Evolutionary conservation across 2,113 vertebrate genomes (phyloP).

Genomic region (Gallinago undulata): DNA sequence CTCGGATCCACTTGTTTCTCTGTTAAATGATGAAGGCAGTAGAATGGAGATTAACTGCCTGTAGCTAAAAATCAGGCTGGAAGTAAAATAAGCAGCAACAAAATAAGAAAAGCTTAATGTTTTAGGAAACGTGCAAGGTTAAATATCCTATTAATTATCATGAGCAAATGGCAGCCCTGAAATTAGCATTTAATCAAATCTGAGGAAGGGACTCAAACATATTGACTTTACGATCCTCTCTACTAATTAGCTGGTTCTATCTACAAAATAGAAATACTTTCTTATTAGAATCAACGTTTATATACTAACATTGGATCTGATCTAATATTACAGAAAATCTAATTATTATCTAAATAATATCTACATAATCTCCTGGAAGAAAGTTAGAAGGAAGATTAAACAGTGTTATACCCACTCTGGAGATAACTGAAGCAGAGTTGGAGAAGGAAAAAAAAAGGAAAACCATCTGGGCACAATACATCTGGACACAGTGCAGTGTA

Average conservation of each 20-base stretch:
- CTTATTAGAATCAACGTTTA: constrained; percentile 3
- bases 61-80: not conserved
- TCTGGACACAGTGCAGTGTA: not conserved
- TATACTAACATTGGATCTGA: not conserved
- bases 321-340: constrained; percentile 8
- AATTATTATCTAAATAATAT: constrained; percentile 18
- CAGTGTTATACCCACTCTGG: not conserved
- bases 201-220: not conserved
- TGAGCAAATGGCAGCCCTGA: not conserved
- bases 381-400: not conserved
- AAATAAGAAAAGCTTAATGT: not conserved
- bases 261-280: constrained; percentile 3
- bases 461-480: not conserved
- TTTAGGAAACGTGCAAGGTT: not conserved
- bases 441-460: not conserved
- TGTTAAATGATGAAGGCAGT: not conserved
- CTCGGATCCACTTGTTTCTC: not conserved
- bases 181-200: constrained; percentile 34
- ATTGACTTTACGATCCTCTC: not conserved
- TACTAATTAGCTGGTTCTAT: not conserved
- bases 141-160: not conserved
- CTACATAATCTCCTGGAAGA: not conserved
- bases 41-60: not conserved
- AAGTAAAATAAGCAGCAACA: not conserved
- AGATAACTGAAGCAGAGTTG: not conserved